Percentiles rank a stretch among this genome's conserved stretches.
Evolutionary conservation across 2,888 invertebrate species (phyloP).

Genomic region (Oscheius onirici): DNA sequence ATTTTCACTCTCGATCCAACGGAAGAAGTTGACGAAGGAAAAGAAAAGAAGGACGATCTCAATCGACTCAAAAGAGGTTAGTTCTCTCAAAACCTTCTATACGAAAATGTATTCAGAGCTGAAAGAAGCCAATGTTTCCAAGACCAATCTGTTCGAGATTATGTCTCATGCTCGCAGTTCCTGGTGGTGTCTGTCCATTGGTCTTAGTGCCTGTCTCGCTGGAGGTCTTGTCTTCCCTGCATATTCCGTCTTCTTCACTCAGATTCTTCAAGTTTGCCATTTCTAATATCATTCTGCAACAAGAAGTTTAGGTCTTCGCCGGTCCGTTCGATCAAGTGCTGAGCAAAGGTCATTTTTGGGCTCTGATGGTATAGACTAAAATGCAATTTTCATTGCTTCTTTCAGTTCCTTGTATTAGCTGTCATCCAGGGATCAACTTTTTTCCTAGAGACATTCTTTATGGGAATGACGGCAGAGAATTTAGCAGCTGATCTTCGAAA

Average conservation of each 20-base stretch:
- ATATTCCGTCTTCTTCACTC: slow-evolving; percentile 73
- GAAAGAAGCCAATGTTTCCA: slow-evolving; percentile 47
- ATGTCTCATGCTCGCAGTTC: slow-evolving; percentile 68
- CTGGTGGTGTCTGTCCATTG: slow-evolving; percentile 68
- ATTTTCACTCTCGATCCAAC: slow-evolving; percentile 28
- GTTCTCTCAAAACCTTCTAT: not conserved
- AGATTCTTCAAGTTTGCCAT: slow-evolving; percentile 60
- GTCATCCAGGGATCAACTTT: slow-evolving; percentile 71
- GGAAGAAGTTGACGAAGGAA: slow-evolving; percentile 38
- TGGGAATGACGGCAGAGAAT: slow-evolving; percentile 72
- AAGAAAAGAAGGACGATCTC: slow-evolving; percentile 46
- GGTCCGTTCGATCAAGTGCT: slow-evolving; percentile 69
- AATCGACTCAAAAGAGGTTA: slow-evolving; percentile 46
- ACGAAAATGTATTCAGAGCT: slow-evolving; percentile 37
- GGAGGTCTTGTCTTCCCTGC: slow-evolving; percentile 74
- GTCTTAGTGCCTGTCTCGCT: slow-evolving; percentile 70
- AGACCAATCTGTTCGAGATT: slow-evolving; percentile 65
- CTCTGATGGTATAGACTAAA: slow-evolving; percentile 71
- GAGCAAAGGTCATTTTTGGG: slow-evolving; percentile 73
- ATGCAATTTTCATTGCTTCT: no score
- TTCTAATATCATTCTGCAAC: not conserved
- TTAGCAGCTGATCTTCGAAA: slow-evolving; percentile 72
- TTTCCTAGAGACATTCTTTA: slow-evolving; percentile 61
- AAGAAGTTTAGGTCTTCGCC: slow-evolving; percentile 47
- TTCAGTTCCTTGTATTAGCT: slow-evolving; percentile 71